Percentiles rank a stretch among this genome's conserved stretches.
Evolutionary conservation across 1,140 invertebrate species (phyloP).

Genomic region (Acromyrmex heyeri): DNA sequence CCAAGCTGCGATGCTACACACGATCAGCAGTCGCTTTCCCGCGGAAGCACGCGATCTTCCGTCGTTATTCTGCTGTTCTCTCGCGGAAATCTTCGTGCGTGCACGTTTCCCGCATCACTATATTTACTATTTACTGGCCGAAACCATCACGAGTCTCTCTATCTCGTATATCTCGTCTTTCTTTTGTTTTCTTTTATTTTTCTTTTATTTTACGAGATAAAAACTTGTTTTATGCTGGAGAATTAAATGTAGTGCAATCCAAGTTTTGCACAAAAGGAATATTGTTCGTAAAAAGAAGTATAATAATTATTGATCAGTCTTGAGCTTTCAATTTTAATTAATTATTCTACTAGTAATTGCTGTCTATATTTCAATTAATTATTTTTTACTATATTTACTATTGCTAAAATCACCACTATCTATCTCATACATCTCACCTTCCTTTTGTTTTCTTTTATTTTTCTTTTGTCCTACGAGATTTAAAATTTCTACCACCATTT

Average conservation of each 20-base stretch:
- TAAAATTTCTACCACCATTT: not conserved
- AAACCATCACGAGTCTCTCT: not conserved
- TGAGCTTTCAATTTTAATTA: no score
- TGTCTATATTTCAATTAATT: no score
- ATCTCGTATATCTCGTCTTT: not conserved
- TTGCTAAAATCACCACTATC: not conserved
- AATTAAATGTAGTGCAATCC: not conserved
- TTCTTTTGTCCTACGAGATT: not conserved
- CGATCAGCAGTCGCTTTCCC: conserved; percentile 58
- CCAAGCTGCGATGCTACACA: conserved; percentile 36
- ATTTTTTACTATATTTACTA: not conserved
- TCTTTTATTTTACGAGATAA: not conserved
- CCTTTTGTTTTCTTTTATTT: not conserved
- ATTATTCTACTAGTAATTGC: no score
- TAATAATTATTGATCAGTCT: no score
- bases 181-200: not conserved
- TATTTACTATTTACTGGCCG: not conserved
- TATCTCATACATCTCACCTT: not conserved
- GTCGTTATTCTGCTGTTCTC: not conserved
- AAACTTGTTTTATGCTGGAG: not conserved
- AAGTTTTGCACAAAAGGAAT: not conserved
- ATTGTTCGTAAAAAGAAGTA: no score
- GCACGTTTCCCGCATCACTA: no score
- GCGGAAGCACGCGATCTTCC: conserved; percentile 43
- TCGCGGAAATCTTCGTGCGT: not conserved